Conservation (phyloP, 2,888 invertebrate genomes). For the Nymphalis polychloros region DNA sequence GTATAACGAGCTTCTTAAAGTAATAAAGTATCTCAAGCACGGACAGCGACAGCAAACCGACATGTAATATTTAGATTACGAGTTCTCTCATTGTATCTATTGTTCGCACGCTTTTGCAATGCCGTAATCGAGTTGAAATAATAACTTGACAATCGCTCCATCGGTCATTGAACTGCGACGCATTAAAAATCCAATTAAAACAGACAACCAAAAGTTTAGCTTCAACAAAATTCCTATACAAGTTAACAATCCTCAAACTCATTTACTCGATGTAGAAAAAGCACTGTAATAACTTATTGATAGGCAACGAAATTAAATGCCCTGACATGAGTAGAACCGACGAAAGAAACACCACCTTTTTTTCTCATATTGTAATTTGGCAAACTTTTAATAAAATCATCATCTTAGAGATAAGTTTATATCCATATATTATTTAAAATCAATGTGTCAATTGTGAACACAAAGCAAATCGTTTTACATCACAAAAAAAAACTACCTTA, state of each 20-base stretch:
- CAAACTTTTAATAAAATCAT: not conserved
- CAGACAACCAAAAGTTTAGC: constrained; percentile 17
- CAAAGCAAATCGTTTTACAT: not conserved
- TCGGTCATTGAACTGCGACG: constrained; percentile 42
- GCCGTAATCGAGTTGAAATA: constrained; percentile 50
- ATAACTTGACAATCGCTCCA: constrained; percentile 43
- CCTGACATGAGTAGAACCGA: too few relatives aligned
- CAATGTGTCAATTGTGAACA: not conserved
- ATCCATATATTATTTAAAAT: not conserved
- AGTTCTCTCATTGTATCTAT: constrained; percentile 46
- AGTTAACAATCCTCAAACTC: too few relatives aligned
- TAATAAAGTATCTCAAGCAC: constrained; percentile 2
- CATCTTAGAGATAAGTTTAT: not conserved
- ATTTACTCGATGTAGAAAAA: too few relatives aligned
- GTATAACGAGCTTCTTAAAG: not conserved
- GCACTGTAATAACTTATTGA: too few relatives aligned
- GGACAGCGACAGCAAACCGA: constrained; percentile 4
- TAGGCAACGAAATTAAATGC: too few relatives aligned
- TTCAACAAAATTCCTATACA: constrained; percentile 5
- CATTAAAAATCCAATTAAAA: constrained; percentile 34
- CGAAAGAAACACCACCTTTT: too few relatives aligned
- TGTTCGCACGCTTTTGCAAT: constrained; percentile 50
- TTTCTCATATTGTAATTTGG: too few relatives aligned
- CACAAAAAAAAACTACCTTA: not conserved
- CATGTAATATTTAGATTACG: constrained; percentile 37